Percentiles rank a stretch among this genome's conserved stretches.
Evolutionary conservation across 2,888 invertebrate species (phyloP).

Genomic region (Priocnemis perturbator): DNA sequence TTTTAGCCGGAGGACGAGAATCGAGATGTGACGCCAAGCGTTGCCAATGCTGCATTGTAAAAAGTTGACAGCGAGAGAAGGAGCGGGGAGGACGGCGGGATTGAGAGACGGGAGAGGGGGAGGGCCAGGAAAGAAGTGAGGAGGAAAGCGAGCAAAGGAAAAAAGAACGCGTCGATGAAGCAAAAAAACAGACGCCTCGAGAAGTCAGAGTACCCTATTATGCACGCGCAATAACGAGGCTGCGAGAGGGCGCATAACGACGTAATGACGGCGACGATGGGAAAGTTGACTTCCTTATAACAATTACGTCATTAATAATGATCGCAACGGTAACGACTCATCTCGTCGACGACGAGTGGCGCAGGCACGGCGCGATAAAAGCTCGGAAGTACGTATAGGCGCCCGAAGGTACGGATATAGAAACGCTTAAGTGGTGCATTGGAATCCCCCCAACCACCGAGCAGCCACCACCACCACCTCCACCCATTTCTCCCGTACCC

Average conservation of each 20-base stretch:
- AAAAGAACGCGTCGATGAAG: neutral
- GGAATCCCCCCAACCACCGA: slow-evolving; percentile 66
- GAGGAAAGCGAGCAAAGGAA: neutral
- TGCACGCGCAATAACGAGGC: slow-evolving; percentile 51
- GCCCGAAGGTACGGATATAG: slow-evolving; percentile 69
- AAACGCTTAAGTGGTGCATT: slow-evolving; percentile 74
- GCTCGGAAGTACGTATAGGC: slow-evolving; percentile 61
- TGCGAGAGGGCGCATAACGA: slow-evolving; percentile 48
- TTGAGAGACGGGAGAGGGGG: neutral
- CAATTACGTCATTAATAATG: slow-evolving; percentile 62
- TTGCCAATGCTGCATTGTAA: too few species aligned
- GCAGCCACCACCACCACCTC: slow-evolving; percentile 52
- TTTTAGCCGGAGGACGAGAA: too few species aligned
- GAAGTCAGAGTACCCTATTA: slow-evolving; percentile 53
- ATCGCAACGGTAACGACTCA: slow-evolving; percentile 56
- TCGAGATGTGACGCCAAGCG: too few species aligned
- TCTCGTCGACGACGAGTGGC: slow-evolving; percentile 39
- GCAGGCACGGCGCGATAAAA: slow-evolving; percentile 59
- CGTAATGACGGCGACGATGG: slow-evolving; percentile 57
- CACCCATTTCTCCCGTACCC: slow-evolving; percentile 41
- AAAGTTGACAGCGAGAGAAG: neutral
- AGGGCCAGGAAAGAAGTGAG: too few species aligned
- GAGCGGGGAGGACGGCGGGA: neutral
- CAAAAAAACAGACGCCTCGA: slow-evolving; percentile 16
- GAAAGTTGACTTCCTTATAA: slow-evolving; percentile 62